Evolutionary conservation across 1,140 invertebrate genomes (phyloP), one percentile per base, ranked within the genome.

Genomic region (Colletes latitarsis): DNA sequence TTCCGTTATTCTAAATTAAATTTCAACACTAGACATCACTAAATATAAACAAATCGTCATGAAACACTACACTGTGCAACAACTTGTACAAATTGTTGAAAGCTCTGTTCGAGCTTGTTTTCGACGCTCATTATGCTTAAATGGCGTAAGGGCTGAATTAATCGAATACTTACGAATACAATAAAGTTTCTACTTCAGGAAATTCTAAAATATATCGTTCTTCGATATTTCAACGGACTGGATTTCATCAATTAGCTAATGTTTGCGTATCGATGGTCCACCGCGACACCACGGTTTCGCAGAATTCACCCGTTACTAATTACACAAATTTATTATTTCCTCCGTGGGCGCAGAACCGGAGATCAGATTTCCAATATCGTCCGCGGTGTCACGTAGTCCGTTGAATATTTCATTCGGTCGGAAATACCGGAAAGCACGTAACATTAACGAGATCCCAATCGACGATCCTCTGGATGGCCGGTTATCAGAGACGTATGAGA

Each of bases 371-470:
- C 10, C 41, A 46, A 46, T 68, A 68, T 14, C n/a, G 49, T 43
- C 57, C 4, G 4, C 52, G 10, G 19, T 6, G 63, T 75, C 62
- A 55, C 73, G 62, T 55, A 75, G 4, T 19, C 21, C 63, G 41
- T n/a, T 68, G 52, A 58, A 76, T 76, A 68, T 55, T 57, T 76
- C 2, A 58, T 76, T 14, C n/a, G 19, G 6, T 14, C 17, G 64
- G 19, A 57, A 46, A 67, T 68, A 76, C 53, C 63, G 49, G 17
- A 30, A 68, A 46, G 30, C 74, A 30, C 19, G 63, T 67, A 46
- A 57, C 52, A 49, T 76, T 68, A 58, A 76, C 49, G 63, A 68
- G 74, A 68, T 76, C 41, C 19, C 43, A 58, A 68, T 68, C 74
- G 74, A 76, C 19, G n/a, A 30, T 14, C 1, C 49, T 6, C n/a